Evolutionary conservation across 2,113 vertebrate species (phyloP).

Genomic region (Thalassarche chlororhynchos): DNA sequence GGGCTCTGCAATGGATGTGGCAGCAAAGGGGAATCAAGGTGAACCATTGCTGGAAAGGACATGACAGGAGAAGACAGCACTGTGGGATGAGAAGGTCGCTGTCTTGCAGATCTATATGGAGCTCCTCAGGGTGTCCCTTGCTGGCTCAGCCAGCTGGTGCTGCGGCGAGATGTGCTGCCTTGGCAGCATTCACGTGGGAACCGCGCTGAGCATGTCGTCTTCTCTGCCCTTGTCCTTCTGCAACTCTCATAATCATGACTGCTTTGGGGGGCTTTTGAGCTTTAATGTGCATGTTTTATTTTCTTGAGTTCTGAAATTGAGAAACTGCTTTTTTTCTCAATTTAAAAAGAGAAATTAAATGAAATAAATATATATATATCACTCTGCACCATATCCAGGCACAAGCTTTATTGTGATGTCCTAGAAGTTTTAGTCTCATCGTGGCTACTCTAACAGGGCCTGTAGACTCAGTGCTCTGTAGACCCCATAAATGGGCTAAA

Average conservation of each 20-base stretch:
- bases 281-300: background rate
- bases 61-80: background rate
- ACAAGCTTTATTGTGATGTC: too few species aligned
- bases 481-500: too few species aligned
- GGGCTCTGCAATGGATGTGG: background rate
- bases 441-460: too few species aligned
- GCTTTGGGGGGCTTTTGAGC: background rate
- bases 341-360: background rate
- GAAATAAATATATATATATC: too few species aligned
- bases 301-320: background rate
- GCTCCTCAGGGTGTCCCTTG: background rate
- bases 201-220: accelerated
- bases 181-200: background rate
- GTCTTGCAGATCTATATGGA: background rate
- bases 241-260: accelerated
- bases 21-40: background rate
- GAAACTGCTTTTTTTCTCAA: background rate
- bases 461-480: too few species aligned
- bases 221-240: background rate
- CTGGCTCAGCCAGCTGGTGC: background rate
- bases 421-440: too few species aligned
- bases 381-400: too few species aligned
- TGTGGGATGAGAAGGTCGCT: too few species aligned
- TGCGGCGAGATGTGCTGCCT: background rate
- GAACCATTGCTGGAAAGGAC: background rate